Conservation (phyloP, 2,888 invertebrate genomes). For the Oscheius onirici region DNA sequence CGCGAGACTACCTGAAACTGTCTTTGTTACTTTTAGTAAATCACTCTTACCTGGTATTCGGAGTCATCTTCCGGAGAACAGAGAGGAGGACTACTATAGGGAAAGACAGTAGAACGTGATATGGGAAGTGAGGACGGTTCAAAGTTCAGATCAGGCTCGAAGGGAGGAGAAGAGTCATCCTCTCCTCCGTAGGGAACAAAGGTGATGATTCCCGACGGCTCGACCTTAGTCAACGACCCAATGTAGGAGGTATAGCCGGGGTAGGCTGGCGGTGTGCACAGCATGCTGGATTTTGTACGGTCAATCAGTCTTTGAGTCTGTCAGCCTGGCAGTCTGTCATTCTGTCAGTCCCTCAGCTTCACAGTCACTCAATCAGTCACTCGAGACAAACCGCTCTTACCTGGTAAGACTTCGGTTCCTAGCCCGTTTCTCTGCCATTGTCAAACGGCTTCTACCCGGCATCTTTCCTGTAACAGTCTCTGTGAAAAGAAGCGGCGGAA, state of each 20-base stretch:
- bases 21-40: background rate
- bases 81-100: conserved; percentile 20
- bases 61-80: conserved; percentile 33
- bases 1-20: background rate
- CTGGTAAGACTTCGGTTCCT: conserved; percentile 18
- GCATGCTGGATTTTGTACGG: background rate
- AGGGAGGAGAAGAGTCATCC: background rate
- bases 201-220: conserved; percentile 14
- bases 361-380: background rate
- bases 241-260: conserved; percentile 25
- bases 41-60: conserved; percentile 21
- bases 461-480: background rate
- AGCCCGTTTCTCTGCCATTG: conserved; percentile 26
- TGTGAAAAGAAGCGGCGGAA: background rate
- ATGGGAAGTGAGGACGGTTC: conserved; percentile 11
- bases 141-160: background rate
- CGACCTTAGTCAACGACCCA: conserved; percentile 16
- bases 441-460: conserved; percentile 9
- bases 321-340: background rate
- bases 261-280: conserved; percentile 24
- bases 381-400: background rate
- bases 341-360: background rate
- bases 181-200: conserved; percentile 23
- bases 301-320: background rate
- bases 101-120: background rate